Conservation (phyloP, 2,797 vertebrate species). For the Neolamprologus multifasciatus region DNA sequence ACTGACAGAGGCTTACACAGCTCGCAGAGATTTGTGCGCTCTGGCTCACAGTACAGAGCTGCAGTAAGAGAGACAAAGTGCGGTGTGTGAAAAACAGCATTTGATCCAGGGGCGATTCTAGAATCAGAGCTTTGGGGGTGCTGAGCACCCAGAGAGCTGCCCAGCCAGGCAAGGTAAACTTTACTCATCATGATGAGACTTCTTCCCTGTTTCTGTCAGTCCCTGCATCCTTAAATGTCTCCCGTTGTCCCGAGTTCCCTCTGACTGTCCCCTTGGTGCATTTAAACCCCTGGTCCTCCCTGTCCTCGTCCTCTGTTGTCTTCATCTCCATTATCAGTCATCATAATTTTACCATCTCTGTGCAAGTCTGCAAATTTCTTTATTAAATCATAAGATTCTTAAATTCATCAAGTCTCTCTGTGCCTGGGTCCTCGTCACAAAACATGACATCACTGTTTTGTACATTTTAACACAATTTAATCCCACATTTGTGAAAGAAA, state of each 20-base stretch:
- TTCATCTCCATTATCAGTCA: no score
- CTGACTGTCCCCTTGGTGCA: no score
- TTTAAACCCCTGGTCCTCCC: no score
- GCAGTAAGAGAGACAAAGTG: background rate
- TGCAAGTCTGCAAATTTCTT: no score
- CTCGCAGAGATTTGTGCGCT: background rate
- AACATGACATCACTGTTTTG: background rate
- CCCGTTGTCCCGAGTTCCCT: no score
- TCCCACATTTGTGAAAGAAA: background rate
- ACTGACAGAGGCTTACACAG: no score
- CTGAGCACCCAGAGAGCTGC: background rate
- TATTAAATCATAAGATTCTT: background rate
- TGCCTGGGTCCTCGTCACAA: background rate
- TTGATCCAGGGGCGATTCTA: background rate
- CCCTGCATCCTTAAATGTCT: no score
- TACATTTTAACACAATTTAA: background rate
- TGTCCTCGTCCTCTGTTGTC: no score
- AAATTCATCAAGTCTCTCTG: background rate
- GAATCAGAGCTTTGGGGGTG: background rate
- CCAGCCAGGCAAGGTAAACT: background rate
- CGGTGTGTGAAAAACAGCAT: background rate
- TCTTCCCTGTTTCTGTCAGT: background rate
- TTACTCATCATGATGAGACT: background rate
- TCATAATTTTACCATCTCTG: no score
- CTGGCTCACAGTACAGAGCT: background rate